A percentile compares a stretch with the other conserved stretches of the same genome.
phyloP scores from a whole-genome alignment of 2,113 vertebrate genomes.

The Psephotus haematonotus region DNA sequence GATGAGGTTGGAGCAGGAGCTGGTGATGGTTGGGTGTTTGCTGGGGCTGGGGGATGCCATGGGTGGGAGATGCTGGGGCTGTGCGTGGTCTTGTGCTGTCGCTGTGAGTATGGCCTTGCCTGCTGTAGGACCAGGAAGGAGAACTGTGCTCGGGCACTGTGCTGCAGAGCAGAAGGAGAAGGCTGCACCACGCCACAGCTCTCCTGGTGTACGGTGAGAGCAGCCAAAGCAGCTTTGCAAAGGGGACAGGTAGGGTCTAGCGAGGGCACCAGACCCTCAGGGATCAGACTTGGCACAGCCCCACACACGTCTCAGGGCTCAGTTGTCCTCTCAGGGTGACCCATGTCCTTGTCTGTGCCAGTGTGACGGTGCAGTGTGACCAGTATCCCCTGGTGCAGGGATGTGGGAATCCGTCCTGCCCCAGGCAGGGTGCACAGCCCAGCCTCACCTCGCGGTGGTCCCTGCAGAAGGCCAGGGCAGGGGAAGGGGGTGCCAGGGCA shows the following conservation, averaged over 20 bases:
- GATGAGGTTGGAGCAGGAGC: neutral
- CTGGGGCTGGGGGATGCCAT: neutral
- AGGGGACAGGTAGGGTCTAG: neutral
- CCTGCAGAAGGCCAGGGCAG: neutral
- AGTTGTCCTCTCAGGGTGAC: neutral
- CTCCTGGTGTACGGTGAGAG: neutral
- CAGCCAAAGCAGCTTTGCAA: neutral
- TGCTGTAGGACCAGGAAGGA: neutral
- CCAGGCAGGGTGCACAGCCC: neutral
- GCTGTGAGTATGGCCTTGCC: fast-evolving
- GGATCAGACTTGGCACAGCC: neutral
- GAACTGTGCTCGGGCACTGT: neutral
- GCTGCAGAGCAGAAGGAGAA: neutral
- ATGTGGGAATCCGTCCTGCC: neutral
- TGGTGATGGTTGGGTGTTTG: neutral
- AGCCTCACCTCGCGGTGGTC: fast-evolving
- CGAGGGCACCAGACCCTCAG: neutral
- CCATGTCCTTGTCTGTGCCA: neutral
- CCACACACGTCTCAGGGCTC: neutral
- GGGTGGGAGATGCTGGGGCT: neutral
- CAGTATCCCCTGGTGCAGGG: neutral
- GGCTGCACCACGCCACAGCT: fast-evolving
- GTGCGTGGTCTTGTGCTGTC: neutral
- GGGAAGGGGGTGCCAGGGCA: neutral
- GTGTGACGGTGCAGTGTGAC: too few species aligned